A percentile compares a stretch with the other conserved stretches of the same genome.
Evolutionary conservation across 2,888 invertebrate genomes (phyloP).

Genomic region (Campoletis raptor): DNA sequence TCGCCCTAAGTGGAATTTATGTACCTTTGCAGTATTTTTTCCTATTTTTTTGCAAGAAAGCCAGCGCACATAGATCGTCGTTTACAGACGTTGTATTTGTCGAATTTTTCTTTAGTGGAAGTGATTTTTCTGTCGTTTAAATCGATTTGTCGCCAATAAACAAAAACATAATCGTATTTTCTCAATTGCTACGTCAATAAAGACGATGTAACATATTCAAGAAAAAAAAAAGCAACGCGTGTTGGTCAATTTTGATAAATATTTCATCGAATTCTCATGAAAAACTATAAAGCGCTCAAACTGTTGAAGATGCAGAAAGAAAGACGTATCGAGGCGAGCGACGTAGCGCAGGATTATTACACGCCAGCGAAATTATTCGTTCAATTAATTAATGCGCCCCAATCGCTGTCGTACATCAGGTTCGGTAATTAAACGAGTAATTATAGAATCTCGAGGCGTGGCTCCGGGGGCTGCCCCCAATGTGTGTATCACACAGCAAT

Average conservation of each 20-base stretch:
- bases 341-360: conserved; percentile 53
- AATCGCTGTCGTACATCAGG: conserved; percentile 80
- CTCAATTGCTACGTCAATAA: not conserved
- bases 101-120: conserved; percentile 48
- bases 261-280: not conserved
- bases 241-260: no score
- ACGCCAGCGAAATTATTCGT: conserved; percentile 64
- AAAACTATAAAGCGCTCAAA: conserved; percentile 27
- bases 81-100: conserved; percentile 11
- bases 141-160: conserved; percentile 52
- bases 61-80: not conserved
- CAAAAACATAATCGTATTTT: not conserved
- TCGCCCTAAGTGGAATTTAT: conserved; percentile 79
- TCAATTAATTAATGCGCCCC: conserved; percentile 79
- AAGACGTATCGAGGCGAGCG: conserved; percentile 44
- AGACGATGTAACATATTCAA: not conserved
- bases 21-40: conserved; percentile 61
- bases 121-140: conserved; percentile 53
- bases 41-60: conserved; percentile 23
- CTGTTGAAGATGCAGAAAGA: conserved; percentile 21
- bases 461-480: conserved; percentile 71
- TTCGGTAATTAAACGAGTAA: conserved; percentile 83
- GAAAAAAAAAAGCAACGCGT: not conserved
- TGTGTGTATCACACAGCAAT: conserved; percentile 45
- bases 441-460: conserved; percentile 83